Base-by-base conservation (phyloP, 2,113 vertebrate genomes). In the Neotragus pygmaeus region DNA sequence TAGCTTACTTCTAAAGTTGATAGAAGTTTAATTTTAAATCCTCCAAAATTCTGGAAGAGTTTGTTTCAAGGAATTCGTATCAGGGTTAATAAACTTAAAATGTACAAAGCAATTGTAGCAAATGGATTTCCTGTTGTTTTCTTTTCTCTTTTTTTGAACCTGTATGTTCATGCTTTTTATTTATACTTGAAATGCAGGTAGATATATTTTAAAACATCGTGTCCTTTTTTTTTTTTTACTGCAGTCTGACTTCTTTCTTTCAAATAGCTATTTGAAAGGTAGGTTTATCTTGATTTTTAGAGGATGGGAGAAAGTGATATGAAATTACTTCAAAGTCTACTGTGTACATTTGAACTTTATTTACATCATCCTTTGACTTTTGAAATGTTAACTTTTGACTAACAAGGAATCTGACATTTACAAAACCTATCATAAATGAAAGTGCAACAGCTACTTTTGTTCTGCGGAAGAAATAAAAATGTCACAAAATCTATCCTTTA, bases 381-480 rank as follows among this genome's bases (percentile, higher is more conserved):
- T 86, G 47, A 85, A 96, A 95, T 89, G 82, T 91, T 87, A 97
- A 93, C 70, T 51, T 51, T 97, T 80, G 83, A 82, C 75, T 87
- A 97, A 95, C 78, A 96, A 94, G 96, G 70, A 92, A 77, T 90
- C n/a, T 94, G 96, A 98, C 95, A 97, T 98, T 97, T 95, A 97
- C 58, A 95, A 95, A 96, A 93, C 78, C 89, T 96, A 88, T 87
- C 95, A 66, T 93, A 97, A 97, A 85, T 36, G 64, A 93, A 94
- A 97, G 95, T 90, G 86, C 91, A 97, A 96, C 90, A 80, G 49
- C 53, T 87, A 70, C 95, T 91, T 96, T 94, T 60, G 27, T 83
- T 97, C 83, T n/a, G 30, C 70, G 73, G 80, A 60, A 97, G 80
- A 90, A 95, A 97, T 95, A 96, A 95, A 97, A 97, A 95, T 93